phyloP scores from a whole-genome alignment of 1,140 invertebrate genomes.

The Lucilia sericata region DNA sequence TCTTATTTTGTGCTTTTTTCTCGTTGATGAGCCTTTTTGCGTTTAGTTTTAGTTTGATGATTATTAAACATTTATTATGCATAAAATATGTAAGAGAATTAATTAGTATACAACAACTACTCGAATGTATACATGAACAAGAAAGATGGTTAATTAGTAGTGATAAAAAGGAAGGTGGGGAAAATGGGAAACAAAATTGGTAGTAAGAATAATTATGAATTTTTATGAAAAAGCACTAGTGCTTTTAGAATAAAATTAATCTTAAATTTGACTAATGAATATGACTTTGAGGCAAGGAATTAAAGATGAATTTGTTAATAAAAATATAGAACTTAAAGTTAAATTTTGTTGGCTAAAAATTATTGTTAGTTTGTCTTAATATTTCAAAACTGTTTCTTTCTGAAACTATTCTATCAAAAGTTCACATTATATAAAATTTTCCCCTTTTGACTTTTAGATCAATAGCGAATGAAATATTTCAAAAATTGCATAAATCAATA shows the following conservation, averaged over 20 bases:
- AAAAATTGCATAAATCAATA: too few species aligned
- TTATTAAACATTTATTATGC: slow-evolving; percentile 21
- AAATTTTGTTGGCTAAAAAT: too few species aligned
- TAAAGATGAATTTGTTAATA: too few species aligned
- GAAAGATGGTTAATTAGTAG: slow-evolving; percentile 1
- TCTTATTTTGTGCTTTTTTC: background rate
- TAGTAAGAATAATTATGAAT: background rate
- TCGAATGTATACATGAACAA: background rate
- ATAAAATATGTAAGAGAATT: slow-evolving; percentile 16
- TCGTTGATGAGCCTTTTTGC: background rate
- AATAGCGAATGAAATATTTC: too few species aligned
- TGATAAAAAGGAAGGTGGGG: background rate
- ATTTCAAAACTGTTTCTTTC: too few species aligned
- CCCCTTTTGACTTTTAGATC: too few species aligned
- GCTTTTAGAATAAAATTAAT: background rate
- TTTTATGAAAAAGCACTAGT: background rate
- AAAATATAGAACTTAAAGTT: too few species aligned
- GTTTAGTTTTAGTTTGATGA: background rate
- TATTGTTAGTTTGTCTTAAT: too few species aligned
- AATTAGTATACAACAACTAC: background rate
- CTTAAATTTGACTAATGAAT: too few species aligned
- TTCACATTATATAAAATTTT: too few species aligned
- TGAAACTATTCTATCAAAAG: too few species aligned
- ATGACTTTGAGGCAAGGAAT: too few species aligned
- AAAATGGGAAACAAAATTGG: background rate